These are phyloP conservation scores for Habropoda laboriosa DNA, from an alignment of 1,140 invertebrate genomes.

Conservation along the genomic window DNA sequence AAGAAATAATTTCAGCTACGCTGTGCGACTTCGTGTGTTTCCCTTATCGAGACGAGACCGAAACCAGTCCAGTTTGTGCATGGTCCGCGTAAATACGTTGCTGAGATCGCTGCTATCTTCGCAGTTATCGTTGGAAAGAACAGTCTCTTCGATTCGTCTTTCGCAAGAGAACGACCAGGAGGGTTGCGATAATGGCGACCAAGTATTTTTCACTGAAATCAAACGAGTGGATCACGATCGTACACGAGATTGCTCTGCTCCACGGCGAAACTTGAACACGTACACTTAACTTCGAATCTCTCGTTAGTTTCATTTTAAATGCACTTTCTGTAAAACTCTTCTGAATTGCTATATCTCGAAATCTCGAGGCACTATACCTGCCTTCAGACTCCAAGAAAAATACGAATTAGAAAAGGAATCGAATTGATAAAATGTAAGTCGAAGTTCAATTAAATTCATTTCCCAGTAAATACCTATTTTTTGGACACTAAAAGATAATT, in stretches of 20 bases:
- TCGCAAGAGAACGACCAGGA: background rate
- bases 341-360: background rate
- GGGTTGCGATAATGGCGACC: constrained; percentile 17
- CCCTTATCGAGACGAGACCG: constrained; percentile 20
- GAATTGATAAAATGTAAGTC: too few species aligned
- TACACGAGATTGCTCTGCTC: constrained; percentile 61
- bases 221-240: constrained; percentile 41
- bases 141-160: constrained; percentile 35
- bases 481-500: too few species aligned
- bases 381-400: too few species aligned
- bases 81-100: constrained; percentile 4
- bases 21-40: background rate
- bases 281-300: constrained; percentile 38
- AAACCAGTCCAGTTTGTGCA: constrained; percentile 31
- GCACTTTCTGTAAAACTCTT: background rate
- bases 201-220: constrained; percentile 27
- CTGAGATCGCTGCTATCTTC: constrained; percentile 8
- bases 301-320: background rate
- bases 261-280: constrained; percentile 52
- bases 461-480: too few species aligned
- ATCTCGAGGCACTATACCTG: too few species aligned
- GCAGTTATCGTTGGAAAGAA: constrained; percentile 12
- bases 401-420: too few species aligned
- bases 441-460: too few species aligned
- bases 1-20: constrained; percentile 13